A percentile compares a stretch with the other conserved stretches of the same genome.
These are phyloP conservation scores for Agelas oroides DNA, from an alignment of 37 sponge, comb jelly and placozoan species.

Conservation along the genomic window DNA sequence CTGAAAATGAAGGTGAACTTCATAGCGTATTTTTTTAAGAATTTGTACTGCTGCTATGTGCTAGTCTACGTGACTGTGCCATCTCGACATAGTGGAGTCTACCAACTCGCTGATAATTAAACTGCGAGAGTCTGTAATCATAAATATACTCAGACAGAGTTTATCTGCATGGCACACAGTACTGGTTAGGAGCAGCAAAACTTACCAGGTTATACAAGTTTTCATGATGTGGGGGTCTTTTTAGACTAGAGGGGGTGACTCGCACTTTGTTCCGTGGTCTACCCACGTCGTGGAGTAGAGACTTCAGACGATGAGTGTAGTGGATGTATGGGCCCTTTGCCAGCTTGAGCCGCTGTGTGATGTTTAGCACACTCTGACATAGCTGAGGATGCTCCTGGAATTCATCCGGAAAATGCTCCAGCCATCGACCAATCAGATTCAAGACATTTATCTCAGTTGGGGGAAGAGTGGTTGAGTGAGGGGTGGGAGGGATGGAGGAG, in stretches of 20 bases:
- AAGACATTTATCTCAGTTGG: conserved; percentile 24
- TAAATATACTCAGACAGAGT: too few relatives aligned
- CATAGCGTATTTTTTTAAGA: too few relatives aligned
- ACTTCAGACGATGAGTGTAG: conserved; percentile 46
- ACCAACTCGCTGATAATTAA: too few relatives aligned
- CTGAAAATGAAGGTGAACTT: too few relatives aligned
- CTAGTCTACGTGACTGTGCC: too few relatives aligned
- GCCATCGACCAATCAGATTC: conserved; percentile 70
- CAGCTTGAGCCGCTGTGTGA: conserved; percentile 39
- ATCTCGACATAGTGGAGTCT: too few relatives aligned
- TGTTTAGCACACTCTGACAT: not conserved
- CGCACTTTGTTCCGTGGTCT: conserved; percentile 7
- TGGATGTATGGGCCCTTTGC: conserved; percentile 60
- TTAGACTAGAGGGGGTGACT: not conserved
- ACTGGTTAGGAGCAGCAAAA: too few relatives aligned
- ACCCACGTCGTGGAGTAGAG: conserved; percentile 43
- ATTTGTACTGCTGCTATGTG: too few relatives aligned
- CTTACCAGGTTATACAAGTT: conserved; percentile 78
- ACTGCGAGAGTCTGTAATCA: too few relatives aligned
- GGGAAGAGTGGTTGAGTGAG: conserved; percentile 6
- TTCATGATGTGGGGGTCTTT: conserved; percentile 71
- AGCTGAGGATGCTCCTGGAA: conserved; percentile 40
- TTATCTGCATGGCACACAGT: too few relatives aligned
- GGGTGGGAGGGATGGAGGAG: not conserved
- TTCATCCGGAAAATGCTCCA: conserved; percentile 58